Base-by-base conservation (phyloP, 1,140 invertebrate species). In the Pseudoatta argentina region DNA sequence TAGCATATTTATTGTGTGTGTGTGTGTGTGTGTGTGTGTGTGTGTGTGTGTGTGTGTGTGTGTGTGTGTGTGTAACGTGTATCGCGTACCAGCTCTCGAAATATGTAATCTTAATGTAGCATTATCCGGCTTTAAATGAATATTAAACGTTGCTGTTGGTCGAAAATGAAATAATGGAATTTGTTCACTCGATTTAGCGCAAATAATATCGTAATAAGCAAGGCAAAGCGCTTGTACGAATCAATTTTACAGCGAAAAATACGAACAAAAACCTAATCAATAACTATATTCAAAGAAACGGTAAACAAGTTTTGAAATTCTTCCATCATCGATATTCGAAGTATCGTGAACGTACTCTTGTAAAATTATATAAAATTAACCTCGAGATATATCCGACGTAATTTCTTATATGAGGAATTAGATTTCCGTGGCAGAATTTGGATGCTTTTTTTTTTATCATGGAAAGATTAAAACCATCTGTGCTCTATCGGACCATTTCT, bases 131-230 rank as follows among this genome's bases (percentile, higher is more conserved):
- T 83, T 51, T 61, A 83, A 83, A 83, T 75, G 69, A 83, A 75
- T 83, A 83, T 83, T 83, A 83, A 83, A 75, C 18, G 39, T n/a
- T n/a, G 18, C 39, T 30, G 69, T 51, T 48, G 39, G 53, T 75
- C 69, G 55, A 83, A 75, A 83, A 71, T 81, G 21, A 81, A 81
- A 83, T 83, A 83, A 83, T 83, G 57, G 55, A 75, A 75, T 83
- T 34, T 24, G 44, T 63, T 83, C 39, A 30, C 18, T 75, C 39
- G 79, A 83, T 83, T 75, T 83, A 63, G 44, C 27, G 69, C 27
- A 75, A 61, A 83, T 82, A 73, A 73, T 83, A 48, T 27, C 14
- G n/a, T 21, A n/a, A 83, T 83, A 63, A 73, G 39, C 79, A 79
- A 69, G n/a, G 14, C 14, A 30, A 7, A 16, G 18, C 34, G 24